Base-by-base conservation (phyloP, 2,797 vertebrate species). In the Chiroxiphia lanceolata region DNA sequence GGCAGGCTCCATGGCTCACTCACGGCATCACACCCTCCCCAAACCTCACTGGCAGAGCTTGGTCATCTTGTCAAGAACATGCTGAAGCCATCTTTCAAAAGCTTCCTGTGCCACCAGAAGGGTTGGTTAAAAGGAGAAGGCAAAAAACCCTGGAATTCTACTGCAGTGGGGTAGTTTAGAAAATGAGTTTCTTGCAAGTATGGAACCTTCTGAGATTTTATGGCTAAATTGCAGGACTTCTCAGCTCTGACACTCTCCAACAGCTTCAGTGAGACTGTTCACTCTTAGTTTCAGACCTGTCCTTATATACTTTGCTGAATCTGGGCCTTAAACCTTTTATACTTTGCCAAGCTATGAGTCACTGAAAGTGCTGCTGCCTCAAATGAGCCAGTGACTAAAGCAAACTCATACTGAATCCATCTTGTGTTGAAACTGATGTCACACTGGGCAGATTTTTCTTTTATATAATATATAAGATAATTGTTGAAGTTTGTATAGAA, bases 241-340 rank as follows among this genome's bases (percentile, higher is more conserved):
- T 68, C 48, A 77, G 17, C 15, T 13, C 27, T 38, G 18, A 40
- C 81, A 51, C 50, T 90, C 81, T 34, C 75, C 26, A 42, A 44
- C 40, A 50, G 64, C 90, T 92, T 94, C 93, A 90, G 74, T 90
- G 90, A 90, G 91, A 84, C 63, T 80, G 9, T 70, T 88, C 81
- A 69, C 44, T 87, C 50, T 47, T 69, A 10, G 60, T 56, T 87
- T 92, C 50, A 87, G 42, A 10, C 8, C 77, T 68, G 13, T 83
- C 22, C 64, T 77, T 51, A 21, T 10, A 70, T 20, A 47, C 20
- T 87, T 94, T 50, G 42, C 80, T 57, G 83, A 90, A 71, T 87
- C 34, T 69, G 42, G 25, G 22, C 42, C 71, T 92, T 87, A 78
- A 89, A 92, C 23, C 48, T 76, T 85, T 51, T 45, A 9, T 92